A percentile compares a stretch with the other conserved stretches of the same genome.
Conservation (phyloP, 2,888 invertebrate genomes). For the Dolomedes plantarius region DNA sequence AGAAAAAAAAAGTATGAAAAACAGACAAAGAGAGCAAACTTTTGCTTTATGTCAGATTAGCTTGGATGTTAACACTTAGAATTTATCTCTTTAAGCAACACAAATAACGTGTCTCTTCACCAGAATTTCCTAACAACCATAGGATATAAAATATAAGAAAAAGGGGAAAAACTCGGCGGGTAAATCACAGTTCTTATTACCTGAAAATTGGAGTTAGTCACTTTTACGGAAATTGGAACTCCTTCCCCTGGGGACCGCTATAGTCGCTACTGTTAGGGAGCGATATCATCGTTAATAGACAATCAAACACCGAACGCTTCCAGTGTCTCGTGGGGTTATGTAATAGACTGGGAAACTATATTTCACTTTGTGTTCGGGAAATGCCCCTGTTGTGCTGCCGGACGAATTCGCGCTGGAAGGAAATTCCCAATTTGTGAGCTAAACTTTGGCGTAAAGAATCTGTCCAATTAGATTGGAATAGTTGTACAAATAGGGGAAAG, state of each 20-base stretch:
- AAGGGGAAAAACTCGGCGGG: too few relatives aligned
- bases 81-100: too few relatives aligned
- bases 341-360: not conserved
- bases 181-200: constrained; percentile 3
- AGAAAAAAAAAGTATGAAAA: too few relatives aligned
- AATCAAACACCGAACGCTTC: not conserved
- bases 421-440: constrained; percentile 2
- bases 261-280: not conserved
- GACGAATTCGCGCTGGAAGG: not conserved
- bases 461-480: constrained; percentile 7
- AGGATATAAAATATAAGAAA: too few relatives aligned
- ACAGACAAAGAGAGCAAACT: too few relatives aligned
- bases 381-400: constrained; percentile 60
- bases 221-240: not conserved
- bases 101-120: too few relatives aligned
- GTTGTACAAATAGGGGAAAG: constrained; percentile 7
- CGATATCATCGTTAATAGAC: constrained; percentile 2
- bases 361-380: constrained; percentile 64
- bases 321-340: not conserved
- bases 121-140: too few relatives aligned
- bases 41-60: too few relatives aligned
- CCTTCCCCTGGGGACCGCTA: not conserved
- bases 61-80: too few relatives aligned
- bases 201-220: not conserved
- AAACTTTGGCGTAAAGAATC: constrained; percentile 10